Conservation (phyloP, 2,797 vertebrate species). For the Pristis pectinata region DNA sequence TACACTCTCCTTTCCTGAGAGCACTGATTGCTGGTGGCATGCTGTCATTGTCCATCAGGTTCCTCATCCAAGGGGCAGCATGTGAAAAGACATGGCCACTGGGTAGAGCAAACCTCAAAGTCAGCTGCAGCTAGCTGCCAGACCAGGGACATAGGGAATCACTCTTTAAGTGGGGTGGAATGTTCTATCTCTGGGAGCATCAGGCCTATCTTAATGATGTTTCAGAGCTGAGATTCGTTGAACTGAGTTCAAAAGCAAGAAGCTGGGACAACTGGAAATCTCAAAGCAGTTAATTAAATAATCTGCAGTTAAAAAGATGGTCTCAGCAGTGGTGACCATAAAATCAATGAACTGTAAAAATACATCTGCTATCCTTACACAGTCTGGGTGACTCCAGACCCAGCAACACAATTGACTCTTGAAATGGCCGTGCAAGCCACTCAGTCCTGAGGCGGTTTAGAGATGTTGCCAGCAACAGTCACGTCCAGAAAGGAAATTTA, state of each 20-base stretch:
- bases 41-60: neutral
- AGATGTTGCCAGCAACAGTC: no score
- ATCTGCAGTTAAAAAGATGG: no score
- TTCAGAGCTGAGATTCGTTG: neutral
- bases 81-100: neutral
- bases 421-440: no score
- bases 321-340: no score
- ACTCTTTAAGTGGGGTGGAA: neutral
- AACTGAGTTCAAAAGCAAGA: neutral
- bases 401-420: no score
- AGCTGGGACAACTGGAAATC: neutral
- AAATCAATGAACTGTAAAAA: no score
- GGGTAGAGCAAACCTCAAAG: neutral
- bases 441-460: no score
- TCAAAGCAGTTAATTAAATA: no score
- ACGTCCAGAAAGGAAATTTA: no score
- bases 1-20: neutral
- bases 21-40: neutral
- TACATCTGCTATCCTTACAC: no score
- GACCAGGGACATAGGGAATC: neutral
- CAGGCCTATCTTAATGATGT: neutral
- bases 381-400: no score
- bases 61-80: neutral
- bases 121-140: neutral
- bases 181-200: neutral